A percentile compares a stretch with the other conserved stretches of the same genome.
Evolutionary conservation across 2,113 vertebrate genomes (phyloP).

Genomic region (Hippocampus comes): DNA sequence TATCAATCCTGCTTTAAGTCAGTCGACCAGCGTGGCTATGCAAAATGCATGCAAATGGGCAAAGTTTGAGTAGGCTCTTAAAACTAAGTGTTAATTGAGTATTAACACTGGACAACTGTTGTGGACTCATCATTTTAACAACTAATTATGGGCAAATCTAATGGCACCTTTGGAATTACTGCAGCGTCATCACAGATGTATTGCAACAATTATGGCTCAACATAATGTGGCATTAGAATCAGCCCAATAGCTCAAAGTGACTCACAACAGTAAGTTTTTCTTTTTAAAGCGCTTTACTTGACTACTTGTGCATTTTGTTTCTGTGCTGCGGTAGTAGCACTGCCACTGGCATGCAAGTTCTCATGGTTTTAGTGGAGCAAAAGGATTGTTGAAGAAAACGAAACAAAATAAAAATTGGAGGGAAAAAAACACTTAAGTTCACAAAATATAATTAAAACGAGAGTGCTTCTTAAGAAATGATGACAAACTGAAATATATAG

Average conservation of each 20-base stretch:
- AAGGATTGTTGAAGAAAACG: too few species aligned
- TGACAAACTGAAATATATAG: too few species aligned
- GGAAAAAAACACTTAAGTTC: too few species aligned
- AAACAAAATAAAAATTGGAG: too few species aligned
- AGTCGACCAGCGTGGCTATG: constrained; percentile 45
- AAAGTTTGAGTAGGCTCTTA: constrained; percentile 35
- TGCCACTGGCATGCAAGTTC: constrained; percentile 32
- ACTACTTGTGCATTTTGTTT: neutral
- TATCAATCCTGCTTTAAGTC: constrained; percentile 37
- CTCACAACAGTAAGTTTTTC: neutral
- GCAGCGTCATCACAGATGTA: constrained; percentile 24
- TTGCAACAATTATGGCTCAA: constrained; percentile 4
- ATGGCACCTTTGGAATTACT: constrained; percentile 20
- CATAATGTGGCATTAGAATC: constrained; percentile 14
- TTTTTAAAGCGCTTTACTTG: neutral
- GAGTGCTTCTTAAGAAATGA: too few species aligned
- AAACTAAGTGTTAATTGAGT: constrained; percentile 47
- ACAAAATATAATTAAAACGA: too few species aligned
- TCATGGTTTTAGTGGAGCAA: constrained; percentile 4
- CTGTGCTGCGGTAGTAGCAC: neutral
- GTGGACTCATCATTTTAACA: constrained; percentile 52
- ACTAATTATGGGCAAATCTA: constrained; percentile 26
- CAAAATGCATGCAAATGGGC: constrained; percentile 61
- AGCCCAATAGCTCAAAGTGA: constrained; percentile 6
- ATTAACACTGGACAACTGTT: constrained; percentile 34